Evolutionary conservation across 2,113 vertebrate genomes (phyloP), one percentile per base, ranked within the genome.

Genomic region (Aramus guarauna): DNA sequence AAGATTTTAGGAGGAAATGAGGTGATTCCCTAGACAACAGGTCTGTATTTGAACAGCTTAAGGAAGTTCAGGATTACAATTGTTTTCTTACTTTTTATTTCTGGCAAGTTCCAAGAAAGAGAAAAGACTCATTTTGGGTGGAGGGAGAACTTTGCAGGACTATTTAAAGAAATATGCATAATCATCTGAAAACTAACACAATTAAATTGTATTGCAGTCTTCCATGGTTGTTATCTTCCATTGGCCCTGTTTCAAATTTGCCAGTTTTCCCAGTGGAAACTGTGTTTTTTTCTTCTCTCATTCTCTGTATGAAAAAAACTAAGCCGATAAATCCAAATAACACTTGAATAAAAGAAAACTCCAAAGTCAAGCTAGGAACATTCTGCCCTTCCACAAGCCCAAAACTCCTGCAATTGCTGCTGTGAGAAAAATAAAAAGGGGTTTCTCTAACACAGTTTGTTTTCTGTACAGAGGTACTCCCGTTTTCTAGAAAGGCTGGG

Each of bases 161-260:
- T 92, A 45, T 89, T 94, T 85, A 82, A 91, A 71, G 48, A 95
- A 94, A 81, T 55, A 60, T 58, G 43, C 66, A 72, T 89, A 91
- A 81, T 89, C 62, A 58, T 87, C 73, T 69, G 48, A 84, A 94
- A 95, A 95, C 66, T 91, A 85, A 66, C 50, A 79, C 69, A 90
- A 66, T 85, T 82, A 79, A 92, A 39, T 72, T 91, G 41, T 50
- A 68, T 48, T 81, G 32, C 63, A 91, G 73, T 32, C 43, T 94
- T 95, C 80, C 74, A n/a, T 26, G 88, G 64, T 64, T 92, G 53
- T 92, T 96, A 89, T 96, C 80, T 92, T 82, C 55, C 58, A 66
- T 48, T 94, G 87, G 96, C 77, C 34, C 16, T 23, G 50, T 79
- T 95, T 92, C 91, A 91, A 77, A 37, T 14, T 95, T 90, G 34